These are phyloP conservation scores for Sinodicranocentrus sp. DNA, from an alignment of 2,888 invertebrate genomes.

Conservation along the genomic window DNA sequence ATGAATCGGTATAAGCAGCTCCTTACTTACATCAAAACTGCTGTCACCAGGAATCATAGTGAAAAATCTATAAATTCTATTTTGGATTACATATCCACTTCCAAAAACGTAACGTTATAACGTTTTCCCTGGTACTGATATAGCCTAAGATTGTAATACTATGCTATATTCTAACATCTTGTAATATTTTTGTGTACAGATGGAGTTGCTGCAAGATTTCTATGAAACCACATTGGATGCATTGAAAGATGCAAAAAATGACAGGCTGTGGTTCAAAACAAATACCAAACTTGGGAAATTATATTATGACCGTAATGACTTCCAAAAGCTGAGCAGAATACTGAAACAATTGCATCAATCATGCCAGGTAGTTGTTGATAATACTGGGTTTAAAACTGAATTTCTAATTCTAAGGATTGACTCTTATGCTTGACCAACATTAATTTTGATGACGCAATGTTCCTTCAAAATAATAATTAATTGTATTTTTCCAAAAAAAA, in stretches of 20 bases:
- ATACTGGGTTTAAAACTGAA: no score
- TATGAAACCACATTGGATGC: conserved; percentile 98
- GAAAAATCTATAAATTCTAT: conserved; percentile 99
- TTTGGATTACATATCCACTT: conserved; percentile 99
- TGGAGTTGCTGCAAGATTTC: conserved; percentile 98
- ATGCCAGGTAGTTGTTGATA: conserved; percentile 87
- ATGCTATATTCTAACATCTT: no score
- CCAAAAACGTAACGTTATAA: conserved; percentile 99
- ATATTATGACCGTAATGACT: conserved; percentile 97
- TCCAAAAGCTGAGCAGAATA: conserved; percentile 95
- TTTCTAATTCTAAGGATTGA: no score
- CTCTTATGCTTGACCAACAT: no score
- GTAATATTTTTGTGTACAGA: no score
- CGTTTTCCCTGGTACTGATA: no score
- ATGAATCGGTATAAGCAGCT: conserved; percentile 97
- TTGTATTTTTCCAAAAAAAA: conserved; percentile 76
- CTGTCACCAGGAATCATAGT: conserved; percentile 99
- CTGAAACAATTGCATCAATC: conserved; percentile 98
- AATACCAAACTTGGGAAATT: conserved; percentile 99
- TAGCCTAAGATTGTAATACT: no score
- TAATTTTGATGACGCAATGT: no score
- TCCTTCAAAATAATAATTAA: conserved; percentile 7
- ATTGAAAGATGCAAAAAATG: conserved; percentile 98
- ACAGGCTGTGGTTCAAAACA: conserved; percentile 99
- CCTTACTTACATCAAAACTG: conserved; percentile 98